Evolutionary conservation across 2,113 vertebrate species (phyloP).

Genomic region (Ophiodon elongatus): DNA sequence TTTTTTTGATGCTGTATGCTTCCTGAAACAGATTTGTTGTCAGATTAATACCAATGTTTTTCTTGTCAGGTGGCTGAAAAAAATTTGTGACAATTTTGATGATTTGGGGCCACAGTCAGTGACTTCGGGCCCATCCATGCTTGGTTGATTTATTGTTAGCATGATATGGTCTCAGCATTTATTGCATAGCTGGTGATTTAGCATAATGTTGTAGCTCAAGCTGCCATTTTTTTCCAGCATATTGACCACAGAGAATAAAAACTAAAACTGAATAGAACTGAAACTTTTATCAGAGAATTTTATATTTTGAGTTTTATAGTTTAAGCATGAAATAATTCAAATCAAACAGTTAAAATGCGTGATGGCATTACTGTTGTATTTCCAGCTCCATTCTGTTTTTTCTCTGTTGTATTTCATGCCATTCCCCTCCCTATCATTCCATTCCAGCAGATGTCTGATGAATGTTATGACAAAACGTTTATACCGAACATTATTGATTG

Average conservation of each 20-base stretch:
- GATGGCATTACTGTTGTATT: slow-evolving; percentile 10
- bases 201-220: neutral
- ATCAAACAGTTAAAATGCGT: neutral
- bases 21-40: slow-evolving; percentile 88
- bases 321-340: neutral
- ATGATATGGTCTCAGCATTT: neutral
- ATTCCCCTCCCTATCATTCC: slow-evolving; percentile 28
- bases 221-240: neutral
- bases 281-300: neutral
- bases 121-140: neutral
- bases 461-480: slow-evolving; percentile 75
- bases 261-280: neutral
- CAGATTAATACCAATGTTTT: slow-evolving; percentile 73
- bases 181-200: neutral
- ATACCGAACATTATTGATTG: slow-evolving; percentile 74
- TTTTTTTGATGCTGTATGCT: slow-evolving; percentile 90
- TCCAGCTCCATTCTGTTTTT: neutral
- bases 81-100: slow-evolving; percentile 32
- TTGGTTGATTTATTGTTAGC: neutral
- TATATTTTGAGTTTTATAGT: neutral
- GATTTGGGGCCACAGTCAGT: slow-evolving; percentile 26
- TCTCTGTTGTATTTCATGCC: slow-evolving; percentile 15
- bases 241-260: neutral
- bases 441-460: slow-evolving; percentile 66
- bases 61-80: slow-evolving; percentile 54